These are phyloP conservation scores for Syngnathus floridae DNA, from an alignment of 2,113 vertebrate genomes.

Conservation along the genomic window DNA sequence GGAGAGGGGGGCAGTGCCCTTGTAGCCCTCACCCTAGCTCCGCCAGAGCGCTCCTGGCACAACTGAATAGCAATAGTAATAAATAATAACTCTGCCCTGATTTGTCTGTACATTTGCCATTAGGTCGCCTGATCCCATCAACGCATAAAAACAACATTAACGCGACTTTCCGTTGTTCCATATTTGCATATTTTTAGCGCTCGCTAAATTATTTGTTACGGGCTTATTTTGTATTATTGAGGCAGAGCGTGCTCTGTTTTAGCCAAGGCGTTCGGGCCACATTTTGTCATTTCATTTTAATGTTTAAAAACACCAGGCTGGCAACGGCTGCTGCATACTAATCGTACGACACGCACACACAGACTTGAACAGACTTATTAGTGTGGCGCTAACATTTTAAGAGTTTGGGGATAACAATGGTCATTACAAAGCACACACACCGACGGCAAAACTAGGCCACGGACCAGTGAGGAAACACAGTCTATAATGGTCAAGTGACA, in stretches of 20 bases:
- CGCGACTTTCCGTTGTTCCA: not conserved
- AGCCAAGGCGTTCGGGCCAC: constrained; percentile 19
- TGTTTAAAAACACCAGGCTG: constrained; percentile 43
- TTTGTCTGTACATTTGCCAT: not conserved
- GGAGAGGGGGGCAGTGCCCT: too few relatives aligned
- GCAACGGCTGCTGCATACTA: constrained; percentile 27
- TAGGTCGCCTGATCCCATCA: not conserved
- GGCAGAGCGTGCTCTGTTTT: constrained; percentile 19
- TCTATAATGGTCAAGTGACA: constrained; percentile 52
- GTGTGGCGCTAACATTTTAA: constrained; percentile 9
- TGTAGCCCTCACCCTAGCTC: too few relatives aligned
- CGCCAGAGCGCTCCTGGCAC: too few relatives aligned
- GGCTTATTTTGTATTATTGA: constrained; percentile 19
- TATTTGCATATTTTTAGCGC: not conserved
- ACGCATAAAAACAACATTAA: not conserved
- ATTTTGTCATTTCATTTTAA: constrained; percentile 44
- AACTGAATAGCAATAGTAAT: too few relatives aligned
- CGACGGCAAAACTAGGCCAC: not conserved
- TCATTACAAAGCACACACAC: constrained; percentile 25
- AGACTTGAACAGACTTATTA: constrained; percentile 13
- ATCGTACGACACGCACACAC: constrained; percentile 23
- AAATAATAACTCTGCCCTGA: not conserved
- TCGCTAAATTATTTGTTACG: not conserved
- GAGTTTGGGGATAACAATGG: constrained; percentile 23
- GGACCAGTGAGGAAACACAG: constrained; percentile 39